Conservation (phyloP, 2,888 invertebrate genomes). For the Cantharis lateralis region DNA sequence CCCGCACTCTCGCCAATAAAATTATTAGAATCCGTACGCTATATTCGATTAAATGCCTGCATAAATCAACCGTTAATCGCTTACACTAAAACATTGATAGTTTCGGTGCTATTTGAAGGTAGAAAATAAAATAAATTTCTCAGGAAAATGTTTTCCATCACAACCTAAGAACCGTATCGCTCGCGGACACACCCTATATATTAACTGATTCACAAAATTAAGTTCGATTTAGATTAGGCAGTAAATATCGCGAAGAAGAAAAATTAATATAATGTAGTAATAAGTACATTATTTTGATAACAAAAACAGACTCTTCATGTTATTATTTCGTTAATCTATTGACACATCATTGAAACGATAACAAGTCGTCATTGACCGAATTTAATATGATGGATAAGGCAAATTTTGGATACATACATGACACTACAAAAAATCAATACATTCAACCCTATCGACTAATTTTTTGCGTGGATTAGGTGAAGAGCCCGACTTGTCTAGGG, state of each 20-base stretch:
- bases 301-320: neutral
- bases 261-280: no score
- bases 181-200: neutral
- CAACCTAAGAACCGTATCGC: no score
- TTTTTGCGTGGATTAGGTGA: neutral
- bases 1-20: no score
- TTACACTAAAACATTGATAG: no score
- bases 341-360: neutral
- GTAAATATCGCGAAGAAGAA: neutral
- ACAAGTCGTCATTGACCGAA: neutral
- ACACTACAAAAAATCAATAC: neutral
- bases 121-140: no score
- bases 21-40: no score
- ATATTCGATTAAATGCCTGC: no score
- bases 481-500: no score
- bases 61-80: no score
- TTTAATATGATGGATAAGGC: neutral
- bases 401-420: neutral
- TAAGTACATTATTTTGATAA: neutral
- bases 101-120: no score
- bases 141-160: no score
- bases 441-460: neutral
- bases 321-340: neutral
- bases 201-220: neutral
- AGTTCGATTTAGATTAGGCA: neutral